phyloP scores from a whole-genome alignment of 2,113 vertebrate genomes.

The Microcebus murinus region DNA sequence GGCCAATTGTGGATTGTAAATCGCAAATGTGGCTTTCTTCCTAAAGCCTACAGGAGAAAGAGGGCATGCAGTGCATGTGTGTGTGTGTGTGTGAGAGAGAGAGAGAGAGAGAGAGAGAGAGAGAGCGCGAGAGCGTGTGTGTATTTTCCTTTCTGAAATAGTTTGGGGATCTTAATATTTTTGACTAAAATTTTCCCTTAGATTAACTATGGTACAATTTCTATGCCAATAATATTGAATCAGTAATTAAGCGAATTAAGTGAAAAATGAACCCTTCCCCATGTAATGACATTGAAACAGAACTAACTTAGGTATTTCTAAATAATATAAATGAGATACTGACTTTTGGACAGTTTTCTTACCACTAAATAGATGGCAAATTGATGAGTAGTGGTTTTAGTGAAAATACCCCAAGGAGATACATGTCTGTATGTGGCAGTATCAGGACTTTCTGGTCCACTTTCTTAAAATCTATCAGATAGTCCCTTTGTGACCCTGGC shows the following conservation, averaged over 20 bases:
- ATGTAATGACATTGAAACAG: conserved; percentile 10
- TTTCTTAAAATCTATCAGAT: conserved; percentile 23
- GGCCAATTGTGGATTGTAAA: neutral
- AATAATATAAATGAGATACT: neutral
- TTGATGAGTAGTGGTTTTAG: neutral
- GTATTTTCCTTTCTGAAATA: conserved; percentile 34
- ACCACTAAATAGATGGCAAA: neutral
- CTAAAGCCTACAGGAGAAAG: neutral
- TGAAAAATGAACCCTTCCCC: neutral
- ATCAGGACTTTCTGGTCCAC: neutral
- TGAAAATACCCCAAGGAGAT: neutral
- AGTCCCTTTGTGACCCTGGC: neutral
- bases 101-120: too few species aligned
- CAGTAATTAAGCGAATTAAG: conserved; percentile 34
- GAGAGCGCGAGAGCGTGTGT: neutral
- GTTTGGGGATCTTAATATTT: neutral
- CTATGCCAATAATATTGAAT: neutral
- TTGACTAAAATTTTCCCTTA: neutral
- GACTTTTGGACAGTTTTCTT: conserved; percentile 10
- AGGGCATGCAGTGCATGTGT: neutral
- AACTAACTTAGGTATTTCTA: neutral
- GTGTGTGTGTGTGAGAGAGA: too few species aligned
- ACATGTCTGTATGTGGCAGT: neutral
- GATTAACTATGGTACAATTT: neutral
- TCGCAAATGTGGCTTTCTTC: neutral